Conservation (phyloP, 2,888 invertebrate species). For the Cheilosia grossa region DNA sequence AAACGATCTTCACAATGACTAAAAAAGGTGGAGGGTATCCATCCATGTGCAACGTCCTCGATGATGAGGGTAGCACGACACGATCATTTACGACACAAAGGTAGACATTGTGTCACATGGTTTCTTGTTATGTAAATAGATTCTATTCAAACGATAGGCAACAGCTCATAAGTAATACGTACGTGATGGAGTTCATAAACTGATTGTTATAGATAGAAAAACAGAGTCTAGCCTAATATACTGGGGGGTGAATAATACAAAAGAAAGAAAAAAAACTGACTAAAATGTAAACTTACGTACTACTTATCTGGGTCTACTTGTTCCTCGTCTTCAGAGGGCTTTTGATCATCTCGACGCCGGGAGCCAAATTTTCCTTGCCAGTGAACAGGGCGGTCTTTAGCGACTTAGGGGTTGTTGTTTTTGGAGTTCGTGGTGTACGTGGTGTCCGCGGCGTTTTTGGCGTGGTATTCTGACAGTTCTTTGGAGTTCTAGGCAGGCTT, state of each 20-base stretch:
- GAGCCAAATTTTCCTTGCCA: conserved; percentile 82
- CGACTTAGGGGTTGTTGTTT: conserved; percentile 79
- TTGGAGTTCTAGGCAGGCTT: conserved; percentile 77
- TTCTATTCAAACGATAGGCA: conserved; percentile 41
- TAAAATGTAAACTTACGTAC: conserved; percentile 8
- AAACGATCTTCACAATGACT: conserved; percentile 40
- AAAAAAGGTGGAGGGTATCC: conserved; percentile 11
- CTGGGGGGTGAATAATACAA: conserved; percentile 27
- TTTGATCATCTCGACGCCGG: conserved; percentile 79
- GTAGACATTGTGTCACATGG: conserved; percentile 60
- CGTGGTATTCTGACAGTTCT: conserved; percentile 55
- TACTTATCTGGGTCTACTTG: conserved; percentile 67
- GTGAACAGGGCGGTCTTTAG: conserved; percentile 82
- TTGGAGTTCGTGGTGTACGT: conserved; percentile 71
- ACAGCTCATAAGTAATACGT: conserved; percentile 18
- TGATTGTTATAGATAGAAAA: conserved; percentile 23
- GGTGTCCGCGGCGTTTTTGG: conserved; percentile 76
- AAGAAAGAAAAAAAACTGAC: background rate
- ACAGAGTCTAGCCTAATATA: conserved; percentile 7
- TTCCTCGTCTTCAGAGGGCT: conserved; percentile 81
- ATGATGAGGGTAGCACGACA: conserved; percentile 49
- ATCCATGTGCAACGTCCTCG: conserved; percentile 53
- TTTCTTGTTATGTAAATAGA: conserved; percentile 68
- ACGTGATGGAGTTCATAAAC: conserved; percentile 26
- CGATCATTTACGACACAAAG: conserved; percentile 47